A percentile compares a stretch with the other conserved stretches of the same genome.
phyloP scores from a whole-genome alignment of 1,140 invertebrate genomes.

The Drosophila repletoides region DNA sequence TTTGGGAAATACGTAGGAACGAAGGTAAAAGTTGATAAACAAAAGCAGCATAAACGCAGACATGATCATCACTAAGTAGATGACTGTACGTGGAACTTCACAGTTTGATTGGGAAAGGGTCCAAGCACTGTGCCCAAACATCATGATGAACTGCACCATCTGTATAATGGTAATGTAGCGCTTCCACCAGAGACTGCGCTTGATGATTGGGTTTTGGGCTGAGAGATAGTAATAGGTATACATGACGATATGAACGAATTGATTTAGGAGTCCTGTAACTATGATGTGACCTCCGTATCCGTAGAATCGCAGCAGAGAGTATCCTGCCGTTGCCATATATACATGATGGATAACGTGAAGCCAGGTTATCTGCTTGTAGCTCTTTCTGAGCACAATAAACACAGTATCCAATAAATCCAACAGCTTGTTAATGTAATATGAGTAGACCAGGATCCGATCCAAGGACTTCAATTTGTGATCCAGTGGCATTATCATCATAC shows the following conservation, averaged over 20 bases:
- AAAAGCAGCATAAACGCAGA: neutral
- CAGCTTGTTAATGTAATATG: slow-evolving; percentile 49
- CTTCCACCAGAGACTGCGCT: slow-evolving; percentile 90
- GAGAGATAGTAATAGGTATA: slow-evolving; percentile 89
- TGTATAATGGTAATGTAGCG: slow-evolving; percentile 90
- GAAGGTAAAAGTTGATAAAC: slow-evolving; percentile 26
- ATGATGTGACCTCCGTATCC: slow-evolving; percentile 86
- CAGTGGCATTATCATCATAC: slow-evolving; percentile 25
- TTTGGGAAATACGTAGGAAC: slow-evolving; percentile 6
- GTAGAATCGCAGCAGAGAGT: neutral
- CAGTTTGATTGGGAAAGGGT: slow-evolving; percentile 12
- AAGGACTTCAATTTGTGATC: slow-evolving; percentile 33
- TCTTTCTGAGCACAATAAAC: slow-evolving; percentile 62
- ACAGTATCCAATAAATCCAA: slow-evolving; percentile 53
- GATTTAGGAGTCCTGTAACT: slow-evolving; percentile 88
- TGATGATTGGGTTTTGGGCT: slow-evolving; percentile 85
- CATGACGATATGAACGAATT: slow-evolving; percentile 90
- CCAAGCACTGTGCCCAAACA: slow-evolving; percentile 85
- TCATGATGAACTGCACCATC: slow-evolving; percentile 88
- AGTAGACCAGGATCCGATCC: slow-evolving; percentile 29
- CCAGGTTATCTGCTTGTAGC: slow-evolving; percentile 42
- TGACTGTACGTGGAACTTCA: neutral
- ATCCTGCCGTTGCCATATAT: slow-evolving; percentile 61
- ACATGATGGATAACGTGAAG: slow-evolving; percentile 83
- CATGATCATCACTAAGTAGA: neutral